phyloP scores from a whole-genome alignment of 35 echinoderm and acorn worm species.

The Stichopus chloronotus region DNA sequence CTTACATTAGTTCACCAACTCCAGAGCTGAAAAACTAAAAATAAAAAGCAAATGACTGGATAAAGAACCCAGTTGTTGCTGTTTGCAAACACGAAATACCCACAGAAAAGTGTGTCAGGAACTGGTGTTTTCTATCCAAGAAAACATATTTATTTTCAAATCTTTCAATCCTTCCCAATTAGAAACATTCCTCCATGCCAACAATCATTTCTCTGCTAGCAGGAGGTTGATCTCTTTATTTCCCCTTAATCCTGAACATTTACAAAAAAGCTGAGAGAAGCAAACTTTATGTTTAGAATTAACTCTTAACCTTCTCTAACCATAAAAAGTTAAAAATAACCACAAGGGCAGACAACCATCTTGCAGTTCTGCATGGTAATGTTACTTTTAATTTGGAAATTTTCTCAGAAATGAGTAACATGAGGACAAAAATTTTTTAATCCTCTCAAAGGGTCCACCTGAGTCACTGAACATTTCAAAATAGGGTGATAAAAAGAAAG shows the following conservation, averaged over 20 bases:
- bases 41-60: not conserved
- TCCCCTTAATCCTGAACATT: conserved; percentile 7
- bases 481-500: too few species aligned
- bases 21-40: not conserved
- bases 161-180: conserved; percentile 24
- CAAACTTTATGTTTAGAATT: conserved; percentile 47
- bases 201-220: conserved; percentile 31
- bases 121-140: not conserved
- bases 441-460: not conserved
- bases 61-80: not conserved
- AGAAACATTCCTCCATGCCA: conserved; percentile 53
- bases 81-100: not conserved
- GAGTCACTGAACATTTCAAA: not conserved
- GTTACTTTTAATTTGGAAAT: conserved; percentile 30
- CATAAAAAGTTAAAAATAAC: conserved; percentile 49
- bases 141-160: conserved; percentile 1
- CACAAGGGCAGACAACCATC: conserved; percentile 12
- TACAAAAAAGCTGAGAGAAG: not conserved
- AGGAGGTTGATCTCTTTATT: conserved; percentile 54
- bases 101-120: not conserved
- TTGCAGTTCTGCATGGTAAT: not conserved
- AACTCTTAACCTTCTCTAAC: conserved; percentile 20
- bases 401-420: conserved; percentile 46
- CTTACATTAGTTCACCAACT: not conserved
- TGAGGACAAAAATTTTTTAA: conserved; percentile 2